A percentile compares a stretch with the other conserved stretches of the same genome.
Conservation (phyloP, 2,113 vertebrate genomes). For the Rattus rattus region DNA sequence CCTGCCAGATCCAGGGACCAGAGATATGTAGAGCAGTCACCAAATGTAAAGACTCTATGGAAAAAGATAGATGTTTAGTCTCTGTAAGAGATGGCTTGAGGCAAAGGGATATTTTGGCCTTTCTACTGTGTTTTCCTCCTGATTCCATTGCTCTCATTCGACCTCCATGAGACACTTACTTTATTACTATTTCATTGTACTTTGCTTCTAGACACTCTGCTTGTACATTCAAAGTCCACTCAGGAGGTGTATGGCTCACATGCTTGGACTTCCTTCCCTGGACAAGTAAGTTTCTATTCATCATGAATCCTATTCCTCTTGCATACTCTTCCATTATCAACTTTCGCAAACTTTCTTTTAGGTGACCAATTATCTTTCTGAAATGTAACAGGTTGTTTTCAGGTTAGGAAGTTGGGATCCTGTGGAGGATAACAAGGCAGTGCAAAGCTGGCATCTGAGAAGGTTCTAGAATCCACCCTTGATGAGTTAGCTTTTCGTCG, state of each 20-base stretch:
- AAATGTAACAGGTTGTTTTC: neutral
- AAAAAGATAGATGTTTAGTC: neutral
- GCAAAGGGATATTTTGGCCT: neutral
- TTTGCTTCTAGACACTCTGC: neutral
- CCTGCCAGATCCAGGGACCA: neutral
- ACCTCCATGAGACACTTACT: neutral
- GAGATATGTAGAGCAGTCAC: neutral
- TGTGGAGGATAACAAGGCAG: too few species aligned
- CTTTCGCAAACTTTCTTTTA: neutral
- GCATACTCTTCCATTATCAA: too few species aligned
- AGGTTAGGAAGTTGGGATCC: neutral
- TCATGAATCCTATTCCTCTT: neutral
- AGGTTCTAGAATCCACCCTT: slow-evolving; percentile 8
- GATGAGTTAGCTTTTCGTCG: neutral
- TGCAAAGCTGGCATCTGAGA: neutral
- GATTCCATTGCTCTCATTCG: neutral
- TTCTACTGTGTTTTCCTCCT: neutral
- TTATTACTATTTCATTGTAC: neutral
- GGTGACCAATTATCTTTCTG: neutral
- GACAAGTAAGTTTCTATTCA: neutral
- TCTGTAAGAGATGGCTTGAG: neutral
- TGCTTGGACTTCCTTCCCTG: neutral
- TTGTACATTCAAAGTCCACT: neutral
- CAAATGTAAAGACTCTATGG: neutral
- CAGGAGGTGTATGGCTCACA: neutral